phyloP scores from a whole-genome alignment of 1,140 invertebrate species.

The Bombus breviceps region DNA sequence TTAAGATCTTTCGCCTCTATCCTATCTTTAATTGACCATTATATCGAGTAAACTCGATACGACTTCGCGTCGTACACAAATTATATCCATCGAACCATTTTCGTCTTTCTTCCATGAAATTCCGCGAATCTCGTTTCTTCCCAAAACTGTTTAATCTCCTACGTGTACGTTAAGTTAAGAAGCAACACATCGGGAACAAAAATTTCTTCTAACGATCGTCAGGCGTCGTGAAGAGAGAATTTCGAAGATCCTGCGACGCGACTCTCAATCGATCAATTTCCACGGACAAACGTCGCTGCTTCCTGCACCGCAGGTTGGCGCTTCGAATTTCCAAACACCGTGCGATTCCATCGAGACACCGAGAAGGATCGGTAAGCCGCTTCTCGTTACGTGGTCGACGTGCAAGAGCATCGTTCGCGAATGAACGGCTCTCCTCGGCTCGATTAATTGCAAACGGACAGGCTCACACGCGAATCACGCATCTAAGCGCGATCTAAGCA shows the following conservation, averaged over 20 bases:
- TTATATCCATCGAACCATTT: not conserved
- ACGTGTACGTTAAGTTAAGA: too few species aligned
- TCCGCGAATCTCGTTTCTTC: not conserved
- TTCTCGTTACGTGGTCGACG: not conserved
- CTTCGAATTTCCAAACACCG: too few species aligned
- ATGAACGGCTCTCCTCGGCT: not conserved
- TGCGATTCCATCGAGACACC: too few species aligned
- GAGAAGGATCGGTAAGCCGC: too few species aligned
- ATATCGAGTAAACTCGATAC: not conserved
- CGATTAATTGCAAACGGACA: constrained; percentile 33
- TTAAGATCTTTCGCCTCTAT: not conserved
- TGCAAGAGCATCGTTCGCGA: too few species aligned
- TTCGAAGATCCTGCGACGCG: too few species aligned
- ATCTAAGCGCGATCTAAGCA: constrained; percentile 38
- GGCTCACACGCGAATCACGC: constrained; percentile 63
- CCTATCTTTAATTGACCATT: not conserved
- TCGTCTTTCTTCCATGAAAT: not conserved
- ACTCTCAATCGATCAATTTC: too few species aligned
- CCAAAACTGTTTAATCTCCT: too few species aligned
- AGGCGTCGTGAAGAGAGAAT: too few species aligned
- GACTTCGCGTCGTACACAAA: not conserved
- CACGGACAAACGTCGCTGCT: too few species aligned
- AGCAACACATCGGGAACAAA: not conserved
- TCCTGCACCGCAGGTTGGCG: too few species aligned
- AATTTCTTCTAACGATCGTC: too few species aligned